phyloP scores from a whole-genome alignment of 2,797 vertebrate species.

The Sebastiscus albofasciatus region DNA sequence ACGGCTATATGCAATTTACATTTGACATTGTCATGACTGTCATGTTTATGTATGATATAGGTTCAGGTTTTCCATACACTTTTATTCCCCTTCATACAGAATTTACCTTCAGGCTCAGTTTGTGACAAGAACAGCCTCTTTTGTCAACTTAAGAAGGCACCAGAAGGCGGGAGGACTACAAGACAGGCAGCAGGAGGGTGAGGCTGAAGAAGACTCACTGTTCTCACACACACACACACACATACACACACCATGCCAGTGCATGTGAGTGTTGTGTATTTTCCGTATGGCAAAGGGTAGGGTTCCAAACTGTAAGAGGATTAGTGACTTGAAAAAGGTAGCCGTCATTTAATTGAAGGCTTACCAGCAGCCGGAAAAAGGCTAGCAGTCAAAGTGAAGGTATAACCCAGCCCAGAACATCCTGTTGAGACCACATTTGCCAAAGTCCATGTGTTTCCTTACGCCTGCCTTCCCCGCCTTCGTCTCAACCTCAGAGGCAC shows the following conservation, averaged over 20 bases:
- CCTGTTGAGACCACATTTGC: slow-evolving; percentile 81
- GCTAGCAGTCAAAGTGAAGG: slow-evolving; percentile 85
- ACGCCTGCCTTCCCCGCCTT: slow-evolving; percentile 63
- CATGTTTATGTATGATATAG: slow-evolving; percentile 19
- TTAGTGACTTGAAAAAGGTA: slow-evolving; percentile 88
- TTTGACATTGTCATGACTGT: not conserved
- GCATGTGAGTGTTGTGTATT: slow-evolving; percentile 28
- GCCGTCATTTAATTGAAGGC: slow-evolving; percentile 88
- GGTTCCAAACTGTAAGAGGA: slow-evolving; percentile 85
- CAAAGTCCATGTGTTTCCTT: slow-evolving; percentile 76
- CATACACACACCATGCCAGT: slow-evolving; percentile 2
- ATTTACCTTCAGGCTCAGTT: slow-evolving; percentile 49
- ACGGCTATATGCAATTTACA: not conserved
- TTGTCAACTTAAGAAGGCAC: slow-evolving; percentile 69
- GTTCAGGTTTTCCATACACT: slow-evolving; percentile 4
- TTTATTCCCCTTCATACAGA: slow-evolving; percentile 25
- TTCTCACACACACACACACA: slow-evolving; percentile 23
- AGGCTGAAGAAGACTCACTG: slow-evolving; percentile 63
- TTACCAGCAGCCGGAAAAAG: slow-evolving; percentile 83
- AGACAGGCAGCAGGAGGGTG: slow-evolving; percentile 55
- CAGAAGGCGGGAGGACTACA: slow-evolving; percentile 55
- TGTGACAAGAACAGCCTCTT: slow-evolving; percentile 63
- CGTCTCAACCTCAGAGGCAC: slow-evolving; percentile 75
- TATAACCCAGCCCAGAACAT: slow-evolving; percentile 85
- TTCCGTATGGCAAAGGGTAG: slow-evolving; percentile 79